phyloP scores from a whole-genome alignment of 2,888 invertebrate genomes.

The Machimus rusticus region DNA sequence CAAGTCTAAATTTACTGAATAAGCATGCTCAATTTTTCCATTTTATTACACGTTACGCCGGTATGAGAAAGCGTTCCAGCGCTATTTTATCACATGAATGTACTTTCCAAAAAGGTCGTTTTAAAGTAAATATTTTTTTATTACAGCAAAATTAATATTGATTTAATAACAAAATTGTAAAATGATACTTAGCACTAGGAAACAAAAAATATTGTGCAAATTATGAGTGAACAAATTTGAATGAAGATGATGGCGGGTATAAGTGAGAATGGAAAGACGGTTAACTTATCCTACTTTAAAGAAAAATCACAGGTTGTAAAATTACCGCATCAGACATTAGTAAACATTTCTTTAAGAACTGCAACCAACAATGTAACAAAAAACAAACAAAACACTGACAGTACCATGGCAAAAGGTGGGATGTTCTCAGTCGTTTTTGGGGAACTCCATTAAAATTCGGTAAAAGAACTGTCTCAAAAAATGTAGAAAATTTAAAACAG shows the following conservation, averaged over 20 bases:
- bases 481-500: neutral
- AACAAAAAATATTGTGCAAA: neutral
- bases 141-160: neutral
- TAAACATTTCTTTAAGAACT: neutral
- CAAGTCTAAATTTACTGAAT: neutral
- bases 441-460: neutral
- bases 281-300: neutral
- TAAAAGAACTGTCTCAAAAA: neutral
- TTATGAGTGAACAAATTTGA: neutral
- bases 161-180: neutral
- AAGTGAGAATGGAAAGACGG: neutral
- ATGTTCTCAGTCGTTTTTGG: neutral
- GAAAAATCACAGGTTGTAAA: neutral
- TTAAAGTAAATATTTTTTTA: neutral
- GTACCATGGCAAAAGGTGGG: neutral
- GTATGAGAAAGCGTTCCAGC: neutral
- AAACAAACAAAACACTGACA: neutral
- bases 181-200: neutral
- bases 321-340: neutral
- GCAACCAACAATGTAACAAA: slow-evolving; percentile 16
- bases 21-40: neutral
- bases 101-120: neutral
- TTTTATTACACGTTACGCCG: neutral
- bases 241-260: neutral
- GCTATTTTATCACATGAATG: neutral